A percentile compares a stretch with the other conserved stretches of the same genome.
phyloP scores from a whole-genome alignment of 2,113 vertebrate species.

The Agelaius tricolor region DNA sequence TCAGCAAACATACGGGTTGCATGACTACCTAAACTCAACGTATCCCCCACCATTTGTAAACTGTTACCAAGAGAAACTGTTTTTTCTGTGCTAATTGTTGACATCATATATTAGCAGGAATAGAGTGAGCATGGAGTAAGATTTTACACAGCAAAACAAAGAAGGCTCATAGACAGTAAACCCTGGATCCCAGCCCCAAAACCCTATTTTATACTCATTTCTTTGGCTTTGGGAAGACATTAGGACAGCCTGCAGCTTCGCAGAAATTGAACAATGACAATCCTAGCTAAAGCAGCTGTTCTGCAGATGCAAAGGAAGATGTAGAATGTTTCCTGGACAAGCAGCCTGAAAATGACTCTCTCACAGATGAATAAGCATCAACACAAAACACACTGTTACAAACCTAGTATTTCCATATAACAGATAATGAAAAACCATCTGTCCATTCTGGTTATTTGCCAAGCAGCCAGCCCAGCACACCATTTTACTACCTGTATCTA shows the following conservation, averaged over 20 bases:
- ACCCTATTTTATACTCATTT: constrained; percentile 25
- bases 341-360: constrained; percentile 67
- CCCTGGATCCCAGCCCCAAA: constrained; percentile 20
- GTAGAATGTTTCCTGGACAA: constrained; percentile 62
- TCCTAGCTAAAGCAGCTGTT: constrained; percentile 70
- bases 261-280: constrained; percentile 60
- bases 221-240: constrained; percentile 47
- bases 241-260: constrained; percentile 26
- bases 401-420: constrained; percentile 45
- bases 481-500: constrained; percentile 44
- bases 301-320: constrained; percentile 69
- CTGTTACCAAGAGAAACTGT: neutral
- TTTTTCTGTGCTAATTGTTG: constrained; percentile 25
- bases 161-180: constrained; percentile 18
- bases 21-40: neutral
- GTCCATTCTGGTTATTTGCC: constrained; percentile 54
- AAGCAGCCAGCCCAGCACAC: constrained; percentile 12
- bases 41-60: neutral
- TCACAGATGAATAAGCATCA: constrained; percentile 63
- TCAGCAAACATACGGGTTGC: neutral
- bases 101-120: constrained; percentile 15
- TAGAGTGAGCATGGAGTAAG: neutral
- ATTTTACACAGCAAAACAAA: constrained; percentile 33
- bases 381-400: constrained; percentile 19
- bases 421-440: constrained; percentile 74